Evolutionary conservation across 2,888 invertebrate species (phyloP).

Genomic region (Eristalis arbustorum): DNA sequence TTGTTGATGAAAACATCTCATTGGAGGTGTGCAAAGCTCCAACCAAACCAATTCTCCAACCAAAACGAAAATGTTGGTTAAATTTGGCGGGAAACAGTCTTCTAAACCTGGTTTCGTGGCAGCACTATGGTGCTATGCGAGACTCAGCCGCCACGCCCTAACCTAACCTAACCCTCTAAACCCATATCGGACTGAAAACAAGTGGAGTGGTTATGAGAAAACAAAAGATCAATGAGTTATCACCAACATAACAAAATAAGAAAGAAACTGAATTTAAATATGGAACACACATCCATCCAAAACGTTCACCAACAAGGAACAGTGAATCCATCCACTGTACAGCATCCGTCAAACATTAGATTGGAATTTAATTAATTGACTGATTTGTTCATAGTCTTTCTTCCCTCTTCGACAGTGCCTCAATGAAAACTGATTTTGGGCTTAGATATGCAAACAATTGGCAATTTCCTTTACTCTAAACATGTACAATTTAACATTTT

Average conservation of each 20-base stretch:
- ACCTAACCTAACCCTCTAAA: no score
- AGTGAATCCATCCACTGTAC: background rate
- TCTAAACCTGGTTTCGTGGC: no score
- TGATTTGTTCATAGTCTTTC: background rate
- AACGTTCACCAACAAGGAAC: background rate
- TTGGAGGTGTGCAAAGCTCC: no score
- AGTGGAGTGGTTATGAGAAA: background rate
- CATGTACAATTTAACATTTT: background rate
- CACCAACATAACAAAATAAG: background rate
- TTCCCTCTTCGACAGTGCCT: background rate
- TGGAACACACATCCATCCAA: background rate
- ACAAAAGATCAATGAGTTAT: background rate
- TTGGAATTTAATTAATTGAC: background rate
- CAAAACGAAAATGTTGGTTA: no score
- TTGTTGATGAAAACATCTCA: no score
- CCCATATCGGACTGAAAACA: background rate
- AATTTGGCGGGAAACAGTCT: no score
- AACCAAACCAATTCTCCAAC: no score
- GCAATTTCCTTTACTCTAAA: background rate
- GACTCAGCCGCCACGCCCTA: no score
- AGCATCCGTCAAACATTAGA: background rate
- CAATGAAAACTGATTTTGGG: background rate
- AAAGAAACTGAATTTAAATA: background rate
- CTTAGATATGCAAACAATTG: background rate
- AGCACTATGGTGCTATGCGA: no score